These are phyloP conservation scores for Ptychobarbus kaznakovi DNA, from an alignment of 2,797 vertebrate species.

Conservation along the genomic window DNA sequence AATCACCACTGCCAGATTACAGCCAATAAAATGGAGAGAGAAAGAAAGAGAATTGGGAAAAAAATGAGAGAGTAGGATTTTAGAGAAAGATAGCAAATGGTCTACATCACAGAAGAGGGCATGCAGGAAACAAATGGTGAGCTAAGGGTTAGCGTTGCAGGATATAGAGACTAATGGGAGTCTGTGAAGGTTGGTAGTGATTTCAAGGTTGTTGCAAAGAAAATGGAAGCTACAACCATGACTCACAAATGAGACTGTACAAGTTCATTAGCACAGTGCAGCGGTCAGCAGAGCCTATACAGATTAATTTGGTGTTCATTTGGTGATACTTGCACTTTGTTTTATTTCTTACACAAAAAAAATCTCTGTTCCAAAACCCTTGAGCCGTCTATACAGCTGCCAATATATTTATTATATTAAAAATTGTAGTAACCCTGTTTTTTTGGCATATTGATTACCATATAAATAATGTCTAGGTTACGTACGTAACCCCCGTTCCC, in stretches of 20 bases:
- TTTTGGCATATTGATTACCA: background rate
- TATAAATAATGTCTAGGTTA: background rate
- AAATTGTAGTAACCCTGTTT: no score
- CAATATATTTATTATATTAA: background rate
- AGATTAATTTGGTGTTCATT: conserved; percentile 17
- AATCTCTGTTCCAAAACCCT: background rate
- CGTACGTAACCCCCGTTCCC: no score
- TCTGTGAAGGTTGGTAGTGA: conserved; percentile 44
- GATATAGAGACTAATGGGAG: conserved; percentile 57
- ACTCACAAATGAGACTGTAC: conserved; percentile 40
- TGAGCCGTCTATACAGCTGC: background rate
- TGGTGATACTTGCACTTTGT: conserved; percentile 9
- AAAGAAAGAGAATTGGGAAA: conserved; percentile 16
- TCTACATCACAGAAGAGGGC: conserved; percentile 38
- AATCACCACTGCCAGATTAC: conserved; percentile 63
- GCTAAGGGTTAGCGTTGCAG: conserved; percentile 47
- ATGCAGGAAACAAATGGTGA: conserved; percentile 57
- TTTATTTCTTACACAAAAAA: background rate
- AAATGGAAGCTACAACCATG: conserved; percentile 26
- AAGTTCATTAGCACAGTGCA: conserved; percentile 31
- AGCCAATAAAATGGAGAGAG: conserved; percentile 57
- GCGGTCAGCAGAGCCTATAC: background rate
- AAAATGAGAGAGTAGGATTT: conserved; percentile 6
- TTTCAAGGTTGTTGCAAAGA: conserved; percentile 48
- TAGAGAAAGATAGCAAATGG: conserved; percentile 49